Base-by-base conservation (phyloP, 2,888 invertebrate genomes). In the Rutpela maculata region DNA sequence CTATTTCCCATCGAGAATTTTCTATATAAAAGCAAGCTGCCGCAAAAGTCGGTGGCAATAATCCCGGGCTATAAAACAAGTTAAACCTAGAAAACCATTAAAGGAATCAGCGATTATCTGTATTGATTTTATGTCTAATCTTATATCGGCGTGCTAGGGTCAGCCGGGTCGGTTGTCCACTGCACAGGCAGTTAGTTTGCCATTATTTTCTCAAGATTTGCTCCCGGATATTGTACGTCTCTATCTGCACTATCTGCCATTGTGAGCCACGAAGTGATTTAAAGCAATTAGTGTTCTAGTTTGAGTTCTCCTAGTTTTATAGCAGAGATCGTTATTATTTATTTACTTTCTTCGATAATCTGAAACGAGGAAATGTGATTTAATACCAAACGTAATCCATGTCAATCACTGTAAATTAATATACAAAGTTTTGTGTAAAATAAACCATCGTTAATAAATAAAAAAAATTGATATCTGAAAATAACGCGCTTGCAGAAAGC, bases 61-160 rank as follows among this genome's bases (percentile, higher is more conserved):
- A 84, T 83, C 80, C 84, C 59, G 74, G 76, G 75, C 83, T 82
- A 85, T 85, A 84, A 85, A 85, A 84, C 83, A 84, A 84, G 82
- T 81, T 80, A 78, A 84, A 84, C 81, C 84, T 84, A 78, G 82
- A 86, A 86, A 86, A 86, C 87, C 86, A 87, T 88, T 87, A 87
- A 87, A 87, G 84, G 86, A 87, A 87, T 87, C 87, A 86, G 84
- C 86, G 88, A 88, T 88, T 88, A 88, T 88, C 87, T 85, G 84
- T 85, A 88, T 88, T 82, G 88, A 88, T 88, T 88, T 87, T 85
- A 82, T 81, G 86, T 87, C 86, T 84, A 84, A 87, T 86, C 85
- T 84, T 82, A 84, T 85, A 85, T 85, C 82, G 83, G 82, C 77
- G 76, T 68, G 76, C 77, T 76, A 80, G 81, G 70, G 78, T 70